A percentile compares a stretch with the other conserved stretches of the same genome.
phyloP scores from a whole-genome alignment of 2,113 vertebrate genomes.

The Grammomys surdaster region DNA sequence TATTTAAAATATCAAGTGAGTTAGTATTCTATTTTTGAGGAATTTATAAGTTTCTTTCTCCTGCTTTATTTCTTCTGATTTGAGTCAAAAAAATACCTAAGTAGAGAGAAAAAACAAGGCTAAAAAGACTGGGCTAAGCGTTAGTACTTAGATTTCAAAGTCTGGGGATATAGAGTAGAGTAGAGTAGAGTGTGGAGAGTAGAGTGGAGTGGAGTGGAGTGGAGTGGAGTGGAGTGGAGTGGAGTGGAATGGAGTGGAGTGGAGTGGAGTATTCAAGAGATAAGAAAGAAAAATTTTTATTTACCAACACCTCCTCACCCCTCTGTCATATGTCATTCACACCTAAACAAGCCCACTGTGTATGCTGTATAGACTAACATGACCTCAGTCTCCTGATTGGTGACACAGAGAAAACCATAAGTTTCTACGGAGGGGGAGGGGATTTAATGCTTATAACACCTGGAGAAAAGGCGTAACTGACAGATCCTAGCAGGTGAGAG shows the following conservation, averaged over 20 bases:
- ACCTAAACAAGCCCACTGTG: background rate
- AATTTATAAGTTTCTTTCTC: background rate
- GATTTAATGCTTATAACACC: background rate
- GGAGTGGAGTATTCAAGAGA: background rate
- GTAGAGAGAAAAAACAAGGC: background rate
- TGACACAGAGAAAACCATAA: conserved; percentile 12
- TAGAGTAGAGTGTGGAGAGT: background rate
- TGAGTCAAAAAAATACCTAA: background rate
- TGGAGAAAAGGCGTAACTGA: background rate
- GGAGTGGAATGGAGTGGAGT: background rate
- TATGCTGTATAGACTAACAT: background rate
- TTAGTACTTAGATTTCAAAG: background rate
- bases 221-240: background rate
- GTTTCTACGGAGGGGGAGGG: background rate
- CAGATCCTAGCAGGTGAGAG: background rate
- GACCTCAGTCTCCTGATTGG: background rate
- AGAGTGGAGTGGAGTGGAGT: background rate
- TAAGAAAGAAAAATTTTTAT: background rate
- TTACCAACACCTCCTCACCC: background rate
- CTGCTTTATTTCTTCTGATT: background rate
- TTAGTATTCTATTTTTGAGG: conserved; percentile 16
- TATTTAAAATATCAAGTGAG: background rate
- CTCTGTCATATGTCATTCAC: background rate
- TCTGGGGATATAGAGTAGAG: background rate
- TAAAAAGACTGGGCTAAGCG: background rate